Percentiles rank a stretch among this genome's conserved stretches.
Evolutionary conservation across 2,797 vertebrate genomes (phyloP).

Genomic region (Gallinago stenura): DNA sequence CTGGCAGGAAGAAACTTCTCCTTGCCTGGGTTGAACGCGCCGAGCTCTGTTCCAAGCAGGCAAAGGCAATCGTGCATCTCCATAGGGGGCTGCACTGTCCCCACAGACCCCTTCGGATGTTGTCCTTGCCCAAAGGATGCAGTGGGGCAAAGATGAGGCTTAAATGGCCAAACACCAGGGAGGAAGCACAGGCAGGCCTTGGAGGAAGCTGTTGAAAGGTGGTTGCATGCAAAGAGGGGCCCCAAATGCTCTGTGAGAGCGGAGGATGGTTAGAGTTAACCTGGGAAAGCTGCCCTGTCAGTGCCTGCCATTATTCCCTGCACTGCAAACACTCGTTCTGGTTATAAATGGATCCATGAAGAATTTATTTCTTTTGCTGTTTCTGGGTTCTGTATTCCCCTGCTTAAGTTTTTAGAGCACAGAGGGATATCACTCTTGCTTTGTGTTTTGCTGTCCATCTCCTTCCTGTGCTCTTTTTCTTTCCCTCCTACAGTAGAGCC

Average conservation of each 20-base stretch:
- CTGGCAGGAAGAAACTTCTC: neutral
- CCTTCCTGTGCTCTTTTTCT: constrained; percentile 46
- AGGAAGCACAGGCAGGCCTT: neutral
- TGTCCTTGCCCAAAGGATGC: neutral
- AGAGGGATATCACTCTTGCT: constrained; percentile 31
- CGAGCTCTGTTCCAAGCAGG: neutral
- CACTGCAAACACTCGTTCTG: constrained; percentile 27
- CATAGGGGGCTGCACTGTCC: neutral
- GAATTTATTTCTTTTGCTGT: constrained; percentile 51
- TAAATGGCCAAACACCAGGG: neutral
- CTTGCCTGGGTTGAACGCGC: neutral
- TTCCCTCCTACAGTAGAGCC: constrained; percentile 44
- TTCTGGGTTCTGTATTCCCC: constrained; percentile 38
- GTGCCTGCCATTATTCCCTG: neutral
- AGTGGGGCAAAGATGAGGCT: neutral
- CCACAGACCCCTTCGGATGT: too few species aligned
- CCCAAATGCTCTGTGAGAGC: neutral
- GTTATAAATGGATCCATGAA: constrained; percentile 37
- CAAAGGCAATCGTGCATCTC: fast-evolving
- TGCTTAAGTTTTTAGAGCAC: neutral
- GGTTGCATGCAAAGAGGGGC: neutral
- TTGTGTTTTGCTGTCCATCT: constrained; percentile 61
- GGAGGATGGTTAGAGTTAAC: neutral
- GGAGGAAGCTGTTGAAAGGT: neutral
- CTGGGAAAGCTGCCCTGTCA: neutral